Percentiles rank a stretch among this genome's conserved stretches.
phyloP scores from a whole-genome alignment of 1,140 invertebrate genomes.

The Drosophila lini region DNA sequence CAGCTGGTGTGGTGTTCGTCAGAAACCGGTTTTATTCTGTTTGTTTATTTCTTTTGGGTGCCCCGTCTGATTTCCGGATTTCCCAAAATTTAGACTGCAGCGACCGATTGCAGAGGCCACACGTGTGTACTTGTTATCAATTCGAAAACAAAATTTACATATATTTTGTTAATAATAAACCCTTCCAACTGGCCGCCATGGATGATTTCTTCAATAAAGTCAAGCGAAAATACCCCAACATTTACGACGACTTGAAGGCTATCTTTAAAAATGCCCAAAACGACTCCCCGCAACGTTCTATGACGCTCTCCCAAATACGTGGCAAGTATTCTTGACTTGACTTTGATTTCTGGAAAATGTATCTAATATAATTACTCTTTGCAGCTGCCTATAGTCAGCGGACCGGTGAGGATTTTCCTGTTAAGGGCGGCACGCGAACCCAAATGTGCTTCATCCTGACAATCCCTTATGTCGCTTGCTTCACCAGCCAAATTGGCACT shows the following conservation, averaged over 20 bases:
- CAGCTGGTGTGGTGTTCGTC: conserved; percentile 7
- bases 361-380: conserved; percentile 4
- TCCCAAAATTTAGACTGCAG: conserved; percentile 27
- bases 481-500: conserved; percentile 49
- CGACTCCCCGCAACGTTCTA: conserved; percentile 38
- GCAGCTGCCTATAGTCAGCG: conserved; percentile 47
- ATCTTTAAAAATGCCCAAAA: conserved; percentile 36
- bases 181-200: conserved; percentile 29
- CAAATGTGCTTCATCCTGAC: conserved; percentile 58
- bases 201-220: conserved; percentile 60
- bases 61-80: conserved; percentile 9
- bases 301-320: conserved; percentile 59
- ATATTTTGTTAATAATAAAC: not conserved
- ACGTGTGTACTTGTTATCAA: conserved; percentile 2
- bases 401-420: conserved; percentile 50
- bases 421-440: conserved; percentile 46
- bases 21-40: conserved; percentile 51
- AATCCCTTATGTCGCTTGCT: conserved; percentile 53
- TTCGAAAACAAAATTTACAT: not conserved
- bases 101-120: conserved; percentile 25
- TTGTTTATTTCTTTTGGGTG: conserved; percentile 17
- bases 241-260: conserved; percentile 30
- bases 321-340: conserved; percentile 30
- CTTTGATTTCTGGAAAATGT: not conserved
- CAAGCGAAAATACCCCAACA: conserved; percentile 28